phyloP scores from a whole-genome alignment of 2,797 vertebrate species.

The Chelonia mydas region DNA sequence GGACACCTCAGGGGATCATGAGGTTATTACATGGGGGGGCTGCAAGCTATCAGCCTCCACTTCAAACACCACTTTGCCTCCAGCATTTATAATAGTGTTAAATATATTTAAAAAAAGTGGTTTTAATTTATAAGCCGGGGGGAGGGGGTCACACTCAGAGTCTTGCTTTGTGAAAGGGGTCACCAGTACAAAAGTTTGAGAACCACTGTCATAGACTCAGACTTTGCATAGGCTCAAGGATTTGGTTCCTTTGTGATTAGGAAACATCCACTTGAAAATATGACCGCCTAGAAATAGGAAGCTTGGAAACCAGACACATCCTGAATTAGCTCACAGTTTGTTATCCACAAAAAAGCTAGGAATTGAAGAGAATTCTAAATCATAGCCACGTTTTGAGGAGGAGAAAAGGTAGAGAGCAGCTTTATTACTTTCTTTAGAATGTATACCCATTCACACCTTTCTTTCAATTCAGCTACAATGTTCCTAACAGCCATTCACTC shows the following conservation, averaged over 20 bases:
- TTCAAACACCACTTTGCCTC: too few species aligned
- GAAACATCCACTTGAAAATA: neutral
- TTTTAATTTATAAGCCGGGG: too few species aligned
- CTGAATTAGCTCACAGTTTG: neutral
- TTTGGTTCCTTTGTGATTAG: neutral
- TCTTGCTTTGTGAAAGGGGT: too few species aligned
- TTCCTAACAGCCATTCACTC: neutral
- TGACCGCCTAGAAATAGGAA: neutral
- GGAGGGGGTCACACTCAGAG: too few species aligned
- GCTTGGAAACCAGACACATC: neutral
- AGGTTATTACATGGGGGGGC: too few species aligned
- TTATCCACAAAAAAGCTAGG: neutral
- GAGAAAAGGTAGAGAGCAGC: neutral
- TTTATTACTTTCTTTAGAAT: slow-evolving; percentile 13
- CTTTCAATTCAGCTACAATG: neutral
- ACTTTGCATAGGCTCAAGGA: neutral
- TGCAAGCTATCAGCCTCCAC: too few species aligned
- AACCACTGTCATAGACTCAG: neutral
- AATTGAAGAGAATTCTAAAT: neutral
- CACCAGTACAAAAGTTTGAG: too few species aligned
- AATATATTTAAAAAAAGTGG: too few species aligned
- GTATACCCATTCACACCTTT: slow-evolving; percentile 1
- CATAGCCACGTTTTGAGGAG: neutral
- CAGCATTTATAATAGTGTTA: too few species aligned
- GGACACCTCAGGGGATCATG: too few species aligned